Evolutionary conservation across 2,797 vertebrate species (phyloP), one percentile per base, ranked within the genome.

Genomic region (Prunella strophiata): DNA sequence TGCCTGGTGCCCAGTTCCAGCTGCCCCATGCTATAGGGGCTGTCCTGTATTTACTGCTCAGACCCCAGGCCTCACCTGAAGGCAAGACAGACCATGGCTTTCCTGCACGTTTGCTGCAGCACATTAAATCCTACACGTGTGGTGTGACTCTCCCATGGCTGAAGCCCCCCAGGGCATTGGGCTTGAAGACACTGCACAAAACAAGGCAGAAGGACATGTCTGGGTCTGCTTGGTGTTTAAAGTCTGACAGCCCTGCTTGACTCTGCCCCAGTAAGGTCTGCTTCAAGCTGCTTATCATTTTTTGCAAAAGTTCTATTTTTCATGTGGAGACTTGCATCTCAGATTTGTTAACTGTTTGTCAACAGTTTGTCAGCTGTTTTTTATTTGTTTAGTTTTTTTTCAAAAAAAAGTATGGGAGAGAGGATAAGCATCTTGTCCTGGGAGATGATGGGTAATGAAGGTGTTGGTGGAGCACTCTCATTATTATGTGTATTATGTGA

Each of bases 81-180:
- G 55, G 55, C 27, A 74, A n/a, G 3, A 30, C 5, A 43, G 26
- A 16, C 54, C 25, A 3, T 5, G 43, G 27, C 22, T 76, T 85
- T 58, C 26, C 52, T 79, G n/a, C 47, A 22, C 15, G 50, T 85
- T 11, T 30, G 27, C 51, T 80, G 79, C 43, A 52, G 6, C 7
- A 7, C 2, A 2, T 68, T 42, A 78, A 67, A 65, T 71, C 29
- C 26, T 51, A 9, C 5, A 1, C 1, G 5, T 2, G 7, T 0
- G 1, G 10, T 26, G 22, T 25, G 54, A 4, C 22, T 65, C 50
- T 83, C 23, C 20, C 26, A 4, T 4, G 38, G 42, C 9, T 47
- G 63, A 23, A 54, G 51, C 18, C 32, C 15, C 5, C 20, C 47
- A n/a, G 36, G 40, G 16, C 51, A 30, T 0, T n/a, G 27, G 36